These are phyloP conservation scores for Beris morrisii DNA, from an alignment of 2,888 invertebrate genomes.

Conservation along the genomic window DNA sequence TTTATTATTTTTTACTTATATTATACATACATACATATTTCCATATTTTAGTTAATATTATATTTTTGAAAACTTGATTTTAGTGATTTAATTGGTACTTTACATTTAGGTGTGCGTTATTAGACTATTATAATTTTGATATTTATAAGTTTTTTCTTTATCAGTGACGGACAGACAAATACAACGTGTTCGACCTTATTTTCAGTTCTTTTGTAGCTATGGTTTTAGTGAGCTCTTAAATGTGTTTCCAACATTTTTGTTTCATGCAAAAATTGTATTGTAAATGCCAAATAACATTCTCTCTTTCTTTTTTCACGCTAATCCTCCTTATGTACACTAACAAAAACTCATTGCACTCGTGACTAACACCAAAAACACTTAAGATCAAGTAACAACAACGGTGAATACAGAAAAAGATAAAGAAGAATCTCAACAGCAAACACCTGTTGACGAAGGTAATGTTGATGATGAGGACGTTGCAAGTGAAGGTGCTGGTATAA, in stretches of 20 bases:
- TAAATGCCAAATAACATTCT: slow-evolving; percentile 9
- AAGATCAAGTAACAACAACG: slow-evolving; percentile 18
- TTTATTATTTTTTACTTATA: too few relatives aligned
- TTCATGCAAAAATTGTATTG: background rate
- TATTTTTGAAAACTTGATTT: too few relatives aligned
- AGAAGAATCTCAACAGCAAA: slow-evolving; percentile 1
- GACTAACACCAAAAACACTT: slow-evolving; percentile 29
- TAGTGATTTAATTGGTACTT: too few relatives aligned
- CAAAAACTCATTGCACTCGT: background rate
- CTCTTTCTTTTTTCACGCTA: slow-evolving; percentile 31
- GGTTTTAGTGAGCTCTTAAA: slow-evolving; percentile 14
- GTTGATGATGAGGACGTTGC: slow-evolving; percentile 26
- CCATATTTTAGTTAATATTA: too few relatives aligned
- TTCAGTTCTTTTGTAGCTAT: slow-evolving; percentile 26
- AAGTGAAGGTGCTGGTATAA: slow-evolving; percentile 26
- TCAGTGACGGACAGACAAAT: slow-evolving; percentile 12
- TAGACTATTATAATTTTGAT: slow-evolving; percentile 33
- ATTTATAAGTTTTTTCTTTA: slow-evolving; percentile 33
- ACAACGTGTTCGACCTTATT: slow-evolving; percentile 5
- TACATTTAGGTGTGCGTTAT: too few relatives aligned
- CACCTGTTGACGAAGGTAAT: slow-evolving; percentile 31
- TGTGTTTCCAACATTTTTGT: background rate
- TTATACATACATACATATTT: too few relatives aligned
- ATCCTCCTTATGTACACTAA: background rate
- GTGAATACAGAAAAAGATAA: slow-evolving; percentile 6